A percentile compares a stretch with the other conserved stretches of the same genome.
phyloP scores from a whole-genome alignment of 2,888 invertebrate species.

The Alloscopus bannaensis region DNA sequence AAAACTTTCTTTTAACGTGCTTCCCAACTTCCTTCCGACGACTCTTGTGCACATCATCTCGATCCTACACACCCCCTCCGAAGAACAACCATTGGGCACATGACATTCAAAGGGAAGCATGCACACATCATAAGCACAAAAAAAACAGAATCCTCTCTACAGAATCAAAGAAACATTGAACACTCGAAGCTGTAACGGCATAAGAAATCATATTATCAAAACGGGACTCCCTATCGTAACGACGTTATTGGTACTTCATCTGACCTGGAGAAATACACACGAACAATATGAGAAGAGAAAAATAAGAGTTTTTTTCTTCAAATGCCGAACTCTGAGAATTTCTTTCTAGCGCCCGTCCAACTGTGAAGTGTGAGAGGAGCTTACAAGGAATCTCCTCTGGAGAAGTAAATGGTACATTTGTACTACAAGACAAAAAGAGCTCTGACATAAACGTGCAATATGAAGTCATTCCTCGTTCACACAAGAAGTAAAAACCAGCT shows the following conservation, averaged over 20 bases:
- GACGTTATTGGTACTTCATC: slow-evolving; percentile 49
- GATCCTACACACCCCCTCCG: background rate
- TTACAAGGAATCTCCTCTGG: slow-evolving; percentile 47
- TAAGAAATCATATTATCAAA: no score
- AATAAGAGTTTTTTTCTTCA: background rate
- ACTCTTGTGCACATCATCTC: slow-evolving; percentile 19
- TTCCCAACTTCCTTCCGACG: slow-evolving; percentile 60
- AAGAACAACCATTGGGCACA: slow-evolving; percentile 21
- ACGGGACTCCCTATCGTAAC: slow-evolving; percentile 21
- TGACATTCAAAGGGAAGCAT: background rate
- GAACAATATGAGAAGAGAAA: slow-evolving; percentile 22
- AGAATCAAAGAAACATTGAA: slow-evolving; percentile 38
- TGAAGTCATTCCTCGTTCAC: slow-evolving; percentile 51
- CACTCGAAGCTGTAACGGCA: background rate
- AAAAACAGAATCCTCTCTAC: slow-evolving; percentile 2
- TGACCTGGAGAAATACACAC: slow-evolving; percentile 46
- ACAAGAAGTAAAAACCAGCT: slow-evolving; percentile 47
- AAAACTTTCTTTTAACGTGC: slow-evolving; percentile 57
- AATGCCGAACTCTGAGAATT: slow-evolving; percentile 12
- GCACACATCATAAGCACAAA: background rate
- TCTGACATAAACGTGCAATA: slow-evolving; percentile 63
- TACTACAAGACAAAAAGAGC: slow-evolving; percentile 37
- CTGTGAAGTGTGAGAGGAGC: slow-evolving; percentile 57
- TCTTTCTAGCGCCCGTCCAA: slow-evolving; percentile 37
- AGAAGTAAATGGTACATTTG: slow-evolving; percentile 31